A percentile compares a stretch with the other conserved stretches of the same genome.
These are phyloP conservation scores for Ptychobarbus kaznakovi DNA, from an alignment of 2,797 vertebrate genomes.

Conservation along the genomic window DNA sequence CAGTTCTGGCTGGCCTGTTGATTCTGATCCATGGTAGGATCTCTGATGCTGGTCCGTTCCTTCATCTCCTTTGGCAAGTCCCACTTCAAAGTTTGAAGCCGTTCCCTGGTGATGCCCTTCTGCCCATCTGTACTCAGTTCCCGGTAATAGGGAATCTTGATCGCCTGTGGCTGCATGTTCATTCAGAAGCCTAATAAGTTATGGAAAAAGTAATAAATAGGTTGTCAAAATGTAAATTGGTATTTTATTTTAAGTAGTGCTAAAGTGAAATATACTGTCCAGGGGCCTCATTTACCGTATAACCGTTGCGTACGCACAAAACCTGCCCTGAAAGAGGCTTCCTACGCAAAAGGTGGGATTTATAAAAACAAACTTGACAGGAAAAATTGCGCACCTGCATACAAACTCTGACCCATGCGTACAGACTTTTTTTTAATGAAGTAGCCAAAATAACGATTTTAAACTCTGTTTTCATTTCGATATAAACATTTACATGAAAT, in stretches of 20 bases:
- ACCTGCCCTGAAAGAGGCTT: no score
- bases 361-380: no score
- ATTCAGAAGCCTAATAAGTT: constrained; percentile 69
- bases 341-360: no score
- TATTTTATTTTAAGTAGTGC: not conserved
- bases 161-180: constrained; percentile 39
- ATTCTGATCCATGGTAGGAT: not conserved
- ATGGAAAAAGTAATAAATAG: not conserved
- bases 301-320: no score
- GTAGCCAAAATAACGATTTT: no score
- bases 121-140: constrained; percentile 5
- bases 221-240: not conserved
- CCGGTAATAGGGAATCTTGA: constrained; percentile 24
- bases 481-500: no score
- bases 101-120: not conserved
- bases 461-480: no score
- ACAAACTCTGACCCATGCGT: no score
- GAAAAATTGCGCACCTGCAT: no score
- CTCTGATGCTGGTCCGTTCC: constrained; percentile 5
- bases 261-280: not conserved
- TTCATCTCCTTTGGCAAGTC: not conserved
- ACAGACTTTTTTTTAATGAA: no score
- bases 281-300: no score
- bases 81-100: not conserved
- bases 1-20: not conserved